Base-by-base conservation (phyloP, 2,113 vertebrate genomes). In the Asarcornis scutulata region DNA sequence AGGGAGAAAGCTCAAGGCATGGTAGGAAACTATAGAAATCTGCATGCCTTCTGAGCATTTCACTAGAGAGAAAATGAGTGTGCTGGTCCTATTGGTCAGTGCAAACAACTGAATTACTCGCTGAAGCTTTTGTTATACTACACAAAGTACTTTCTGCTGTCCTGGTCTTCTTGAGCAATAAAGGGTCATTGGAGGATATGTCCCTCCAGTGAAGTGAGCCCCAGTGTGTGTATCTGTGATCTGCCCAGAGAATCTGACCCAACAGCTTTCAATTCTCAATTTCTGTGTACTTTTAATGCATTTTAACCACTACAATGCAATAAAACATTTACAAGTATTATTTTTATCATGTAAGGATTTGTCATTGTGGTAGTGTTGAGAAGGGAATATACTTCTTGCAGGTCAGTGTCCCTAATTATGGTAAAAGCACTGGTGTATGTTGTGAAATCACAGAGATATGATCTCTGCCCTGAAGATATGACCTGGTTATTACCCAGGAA, bases 401-500 rank as follows among this genome's bases (percentile, higher is more conserved):
- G 72, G 52, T 64, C 75, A 81, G 34, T 42, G 62, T 74, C 59
- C 29, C 68, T 63, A 88, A 50, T 94, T 86, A 83, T 23, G 18
- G 40, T 25, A 83, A 93, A 93, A 31, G 13, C 11, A 15, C 5
- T 66, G 55, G 27, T 52, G 89, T 76, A 74, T 21, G 40, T 58
- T 88, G 82, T 3, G 17, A 88, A 94, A 86, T 71, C 52, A 91
- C 31, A 72, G 52, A 91, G 55, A 74, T 74, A 83, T 5, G 29
- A 90, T 84, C 88, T 88, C 69, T 93, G 80, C 73, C 76, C 73
- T 76, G 86, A 72, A 90, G 76, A 83, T 60, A 74, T 16, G n/a
- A 95, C 44, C 59, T 67, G n/a, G 25, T 58, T 93, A 96, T 67
- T 50, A 86, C 38, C 55, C 2, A 1, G 34, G 52, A 88, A 90